Percentiles rank a stretch among this genome's conserved stretches.
phyloP scores from a whole-genome alignment of 2,888 invertebrate species.

The Kuschelorhynchus macadamiae region DNA sequence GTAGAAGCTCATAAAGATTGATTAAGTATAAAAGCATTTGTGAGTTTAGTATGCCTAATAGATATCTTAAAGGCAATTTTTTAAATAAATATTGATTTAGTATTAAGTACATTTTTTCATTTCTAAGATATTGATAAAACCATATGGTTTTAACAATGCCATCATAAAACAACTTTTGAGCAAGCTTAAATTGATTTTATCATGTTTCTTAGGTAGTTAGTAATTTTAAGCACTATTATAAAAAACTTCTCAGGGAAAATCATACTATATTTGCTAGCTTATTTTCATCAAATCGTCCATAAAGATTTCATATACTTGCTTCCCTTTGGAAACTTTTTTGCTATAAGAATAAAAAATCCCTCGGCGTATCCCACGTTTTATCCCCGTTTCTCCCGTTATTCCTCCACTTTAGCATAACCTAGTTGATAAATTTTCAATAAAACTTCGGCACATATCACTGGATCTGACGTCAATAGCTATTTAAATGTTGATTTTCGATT shows the following conservation, averaged over 20 bases:
- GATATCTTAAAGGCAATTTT: too few species aligned
- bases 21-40: too few species aligned
- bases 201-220: too few species aligned
- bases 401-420: conserved; percentile 27
- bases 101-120: too few species aligned
- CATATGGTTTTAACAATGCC: too few species aligned
- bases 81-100: too few species aligned
- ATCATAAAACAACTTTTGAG: too few species aligned
- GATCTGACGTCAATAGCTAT: conserved; percentile 45
- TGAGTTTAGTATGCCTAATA: too few species aligned
- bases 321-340: conserved; percentile 13
- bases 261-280: conserved; percentile 5
- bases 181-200: too few species aligned
- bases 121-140: too few species aligned
- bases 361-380: conserved; percentile 15
- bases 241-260: neutral
- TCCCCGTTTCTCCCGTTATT: conserved; percentile 20
- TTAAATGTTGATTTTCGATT: conserved; percentile 47
- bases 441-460: conserved; percentile 46
- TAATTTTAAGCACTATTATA: too few species aligned
- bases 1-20: too few species aligned
- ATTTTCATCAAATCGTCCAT: conserved; percentile 13
- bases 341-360: conserved; percentile 17
- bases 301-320: conserved; percentile 9
- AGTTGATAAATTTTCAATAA: conserved; percentile 45